Percentiles rank a stretch among this genome's conserved stretches.
These are phyloP conservation scores for Rhineura floridana DNA, from an alignment of 2,113 vertebrate genomes.

Conservation along the genomic window DNA sequence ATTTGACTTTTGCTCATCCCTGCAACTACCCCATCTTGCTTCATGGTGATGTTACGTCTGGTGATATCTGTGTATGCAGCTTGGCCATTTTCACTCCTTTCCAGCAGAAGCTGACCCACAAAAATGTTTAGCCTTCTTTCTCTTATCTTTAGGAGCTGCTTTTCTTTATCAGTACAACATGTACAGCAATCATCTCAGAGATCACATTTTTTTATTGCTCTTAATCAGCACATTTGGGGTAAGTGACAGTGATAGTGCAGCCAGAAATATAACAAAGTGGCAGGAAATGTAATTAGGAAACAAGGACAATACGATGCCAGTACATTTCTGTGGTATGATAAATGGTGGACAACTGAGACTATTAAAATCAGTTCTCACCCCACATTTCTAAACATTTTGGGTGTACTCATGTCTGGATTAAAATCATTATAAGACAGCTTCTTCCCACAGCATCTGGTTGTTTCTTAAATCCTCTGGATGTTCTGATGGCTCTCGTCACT, in stretches of 20 bases:
- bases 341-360: slow-evolving; percentile 57
- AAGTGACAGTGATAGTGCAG: background rate
- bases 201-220: background rate
- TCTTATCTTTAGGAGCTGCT: background rate
- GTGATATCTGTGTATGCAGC: background rate
- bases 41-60: background rate
- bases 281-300: slow-evolving; percentile 39
- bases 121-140: background rate
- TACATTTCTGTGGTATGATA: slow-evolving; percentile 46
- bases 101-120: background rate
- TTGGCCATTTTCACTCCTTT: background rate
- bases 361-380: slow-evolving; percentile 68
- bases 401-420: slow-evolving; percentile 69
- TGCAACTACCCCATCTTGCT: background rate
- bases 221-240: background rate
- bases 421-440: slow-evolving; percentile 57
- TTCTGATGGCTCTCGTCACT: slow-evolving; percentile 62
- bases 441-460: slow-evolving; percentile 64
- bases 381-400: slow-evolving; percentile 65
- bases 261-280: background rate
- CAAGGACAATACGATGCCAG: slow-evolving; percentile 45
- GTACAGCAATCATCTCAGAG: background rate
- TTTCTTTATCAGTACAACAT: background rate
- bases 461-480: slow-evolving; percentile 50
- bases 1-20: too few relatives aligned